Evolutionary conservation across 2,113 vertebrate species (phyloP), one percentile per base, ranked within the genome.

Genomic region (Narcine bancroftii): DNA sequence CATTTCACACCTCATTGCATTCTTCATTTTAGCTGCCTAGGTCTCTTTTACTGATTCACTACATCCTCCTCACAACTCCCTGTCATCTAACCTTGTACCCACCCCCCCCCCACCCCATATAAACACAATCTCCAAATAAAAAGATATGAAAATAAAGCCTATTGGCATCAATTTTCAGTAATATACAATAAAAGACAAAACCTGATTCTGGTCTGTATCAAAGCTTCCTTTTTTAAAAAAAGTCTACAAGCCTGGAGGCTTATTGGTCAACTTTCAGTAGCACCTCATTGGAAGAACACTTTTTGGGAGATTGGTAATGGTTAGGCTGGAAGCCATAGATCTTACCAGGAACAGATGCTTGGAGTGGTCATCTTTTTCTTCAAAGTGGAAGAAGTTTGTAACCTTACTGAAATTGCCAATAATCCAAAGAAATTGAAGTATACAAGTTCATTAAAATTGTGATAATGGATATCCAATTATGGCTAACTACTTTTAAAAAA

Each of bases 181-280:
- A 42, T 21, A 2, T 89, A 66, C 36, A 65, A 21, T 42, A 65
- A n/a, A 65, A 9, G 5, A 65, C 24, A 66, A 89, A 66, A 42
- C 21, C 3, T 66, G 56, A 89, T 66, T 45, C 63, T 42, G 66
- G 33, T 63, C 63, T 89, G 60, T 45, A 45, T 45, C 45, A 89
- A 45, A 89, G 39, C 63, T 42, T 66, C 36, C 60, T 45, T 85
- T 56, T 36, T n/a, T 65, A 29, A 66, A 66, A 89, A 13, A 24
- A 65, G 66, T 89, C 83, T 21, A 66, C 24, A 42, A 65, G 11
- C 39, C 10, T 69, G 47, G 63, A 45, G 87, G 63, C 33, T 89
- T 65, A 66, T 66, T 69, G 89, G 65, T 91, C 71, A 91, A 91
- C 29, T 4, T 91, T 66, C 89, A 71, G 39, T 47, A 47, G 24